A percentile compares a stretch with the other conserved stretches of the same genome.
Evolutionary conservation across 1,140 invertebrate species (phyloP).

Genomic region (Trichogramma pretiosum): DNA sequence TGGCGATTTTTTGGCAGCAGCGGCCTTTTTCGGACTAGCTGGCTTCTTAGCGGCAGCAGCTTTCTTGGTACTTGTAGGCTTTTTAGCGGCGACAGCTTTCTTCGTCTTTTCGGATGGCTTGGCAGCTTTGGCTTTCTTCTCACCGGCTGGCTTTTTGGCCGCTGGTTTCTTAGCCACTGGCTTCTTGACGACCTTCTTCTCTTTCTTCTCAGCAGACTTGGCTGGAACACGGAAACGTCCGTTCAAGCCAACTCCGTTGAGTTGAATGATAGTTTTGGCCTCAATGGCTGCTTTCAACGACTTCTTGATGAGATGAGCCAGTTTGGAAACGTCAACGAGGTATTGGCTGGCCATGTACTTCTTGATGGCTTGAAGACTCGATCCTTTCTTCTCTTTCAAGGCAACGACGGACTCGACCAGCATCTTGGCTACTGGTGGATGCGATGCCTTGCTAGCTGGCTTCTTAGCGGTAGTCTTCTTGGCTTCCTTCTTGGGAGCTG

Average conservation of each 20-base stretch:
- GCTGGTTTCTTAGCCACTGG: conserved; percentile 1
- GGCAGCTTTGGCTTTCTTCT: not conserved
- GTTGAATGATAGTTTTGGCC: conserved; percentile 48
- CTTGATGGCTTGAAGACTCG: too few species aligned
- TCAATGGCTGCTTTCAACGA: too few species aligned
- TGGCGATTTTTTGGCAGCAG: not conserved
- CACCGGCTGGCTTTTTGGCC: not conserved
- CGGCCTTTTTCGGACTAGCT: conserved; percentile 2
- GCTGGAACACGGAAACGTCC: conserved; percentile 3
- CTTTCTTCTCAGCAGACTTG: conserved; percentile 1
- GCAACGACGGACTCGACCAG: too few species aligned
- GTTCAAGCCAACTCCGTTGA: too few species aligned
- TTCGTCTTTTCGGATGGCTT: not conserved
- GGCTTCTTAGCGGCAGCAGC: conserved; percentile 1
- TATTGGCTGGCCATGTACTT: too few species aligned
- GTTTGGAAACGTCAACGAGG: too few species aligned
- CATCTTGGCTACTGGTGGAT: too few species aligned
- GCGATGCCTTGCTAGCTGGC: too few species aligned
- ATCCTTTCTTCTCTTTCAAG: too few species aligned
- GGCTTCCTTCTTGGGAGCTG: too few species aligned
- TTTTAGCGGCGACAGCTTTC: not conserved
- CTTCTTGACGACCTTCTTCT: conserved; percentile 1
- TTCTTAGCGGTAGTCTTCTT: too few species aligned
- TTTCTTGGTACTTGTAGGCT: not conserved
- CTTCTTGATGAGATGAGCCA: too few species aligned